These are phyloP conservation scores for Siniperca knerii DNA, from an alignment of 2,113 vertebrate species.

Conservation along the genomic window DNA sequence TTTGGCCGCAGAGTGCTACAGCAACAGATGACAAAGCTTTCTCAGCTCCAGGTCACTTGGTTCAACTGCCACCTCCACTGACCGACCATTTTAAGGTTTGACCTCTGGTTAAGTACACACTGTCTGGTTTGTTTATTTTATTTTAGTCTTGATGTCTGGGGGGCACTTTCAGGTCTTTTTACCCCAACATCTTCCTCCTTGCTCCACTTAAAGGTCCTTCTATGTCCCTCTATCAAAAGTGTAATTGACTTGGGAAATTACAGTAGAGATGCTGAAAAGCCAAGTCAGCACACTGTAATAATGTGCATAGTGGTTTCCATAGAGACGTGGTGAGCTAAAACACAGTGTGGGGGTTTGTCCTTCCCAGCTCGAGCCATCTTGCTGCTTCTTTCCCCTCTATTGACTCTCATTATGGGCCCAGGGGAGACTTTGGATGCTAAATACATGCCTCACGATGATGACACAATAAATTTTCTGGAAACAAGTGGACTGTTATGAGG, in stretches of 20 bases:
- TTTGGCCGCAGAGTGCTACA: conserved; percentile 9
- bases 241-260: conserved; percentile 10
- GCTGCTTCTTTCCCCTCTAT: conserved; percentile 18
- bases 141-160: not conserved
- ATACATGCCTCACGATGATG: conserved; percentile 66
- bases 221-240: not conserved
- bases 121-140: conserved; percentile 5
- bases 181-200: not conserved
- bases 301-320: conserved; percentile 30
- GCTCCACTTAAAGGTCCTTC: not conserved
- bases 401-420: conserved; percentile 26
- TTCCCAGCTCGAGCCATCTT: not conserved
- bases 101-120: conserved; percentile 15
- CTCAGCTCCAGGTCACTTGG: conserved; percentile 46
- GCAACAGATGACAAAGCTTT: conserved; percentile 1
- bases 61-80: not conserved
- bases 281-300: conserved; percentile 47
- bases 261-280: not conserved
- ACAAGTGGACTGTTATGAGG: conserved; percentile 49
- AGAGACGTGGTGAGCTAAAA: conserved; percentile 11
- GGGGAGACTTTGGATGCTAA: conserved; percentile 38
- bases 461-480: conserved; percentile 80
- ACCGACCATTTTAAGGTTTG: not conserved
- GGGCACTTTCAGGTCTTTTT: not conserved
- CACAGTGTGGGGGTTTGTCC: not conserved